Evolutionary conservation across 2,888 invertebrate species (phyloP), one percentile per base, ranked within the genome.

Genomic region (Antitype chi): DNA sequence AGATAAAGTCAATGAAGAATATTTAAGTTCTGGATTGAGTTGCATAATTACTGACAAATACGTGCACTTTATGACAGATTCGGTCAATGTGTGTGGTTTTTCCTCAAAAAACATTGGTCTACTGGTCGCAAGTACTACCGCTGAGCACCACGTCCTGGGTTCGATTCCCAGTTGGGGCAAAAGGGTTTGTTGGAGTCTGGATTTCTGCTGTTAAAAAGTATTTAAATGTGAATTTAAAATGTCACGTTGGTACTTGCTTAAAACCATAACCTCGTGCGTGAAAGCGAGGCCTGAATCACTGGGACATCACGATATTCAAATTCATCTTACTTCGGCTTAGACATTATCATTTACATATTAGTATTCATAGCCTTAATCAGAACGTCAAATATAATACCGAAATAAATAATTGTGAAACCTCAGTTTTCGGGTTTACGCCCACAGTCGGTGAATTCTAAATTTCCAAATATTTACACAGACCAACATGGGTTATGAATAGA

Each of bases 331-430:
- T 53, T 52, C 17, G n/a, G n/a, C 32, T 53, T 17, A 53, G 17
- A n/a, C 13, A 72, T 17, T 53, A 70, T 28, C 17, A 73, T 70
- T 72, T n/a, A 55, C n/a, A 28, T 23, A 62, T 74, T 74, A 69
- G 23, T 63, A 74, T 74, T 68, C 73, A 73, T 9, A 67, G 20
- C 28, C 52, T 68, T 74, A 78, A 60, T 69, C 28, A 83, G 15
- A 70, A 67, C 49, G 23, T 59, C n/a, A 72, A 79, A 49, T 72
- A 47, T 60, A 53, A 66, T 70, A 72, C 43, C 38, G 52, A 84
- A 75, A 84, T 63, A 80, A 76, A 80, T 80, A 76, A 80, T 80
- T 80, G 7, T 43, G 13, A 68, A 70, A 76, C 84, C 84, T 28
- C 59, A 55, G 59, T 57, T 62, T 60, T 64, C 43, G 80, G 64